A percentile compares a stretch with the other conserved stretches of the same genome.
Conservation (phyloP, 1,140 invertebrate genomes). For the Zaprionus capensis region DNA sequence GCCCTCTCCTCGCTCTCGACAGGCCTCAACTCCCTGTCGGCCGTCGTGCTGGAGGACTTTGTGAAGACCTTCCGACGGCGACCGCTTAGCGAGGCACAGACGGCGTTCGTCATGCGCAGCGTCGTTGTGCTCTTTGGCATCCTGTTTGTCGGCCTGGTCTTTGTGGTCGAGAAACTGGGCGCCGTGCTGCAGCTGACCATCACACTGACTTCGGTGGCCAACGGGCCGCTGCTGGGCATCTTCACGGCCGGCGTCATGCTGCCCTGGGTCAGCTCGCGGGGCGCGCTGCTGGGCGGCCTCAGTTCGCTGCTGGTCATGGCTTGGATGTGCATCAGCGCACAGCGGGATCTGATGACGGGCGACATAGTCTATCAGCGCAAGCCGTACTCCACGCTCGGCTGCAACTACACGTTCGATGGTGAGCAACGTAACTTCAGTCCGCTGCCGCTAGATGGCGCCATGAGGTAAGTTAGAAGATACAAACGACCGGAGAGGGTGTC, state of each 20-base stretch:
- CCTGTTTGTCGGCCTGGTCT: conserved; percentile 87
- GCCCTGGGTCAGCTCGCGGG: conserved; percentile 90
- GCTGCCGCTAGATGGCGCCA: conserved; percentile 40
- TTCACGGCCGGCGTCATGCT: conserved; percentile 92
- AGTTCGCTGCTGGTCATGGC: conserved; percentile 90
- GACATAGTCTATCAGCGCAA: conserved; percentile 87
- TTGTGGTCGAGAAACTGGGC: conserved; percentile 88
- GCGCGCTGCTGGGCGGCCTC: conserved; percentile 91
- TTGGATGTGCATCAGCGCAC: conserved; percentile 93
- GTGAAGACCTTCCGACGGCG: conserved; percentile 87
- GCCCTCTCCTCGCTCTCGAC: conserved; percentile 95
- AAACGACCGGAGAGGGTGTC: background rate
- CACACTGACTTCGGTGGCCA: conserved; percentile 88
- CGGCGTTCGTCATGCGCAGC: conserved; percentile 88
- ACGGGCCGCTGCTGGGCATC: conserved; percentile 91
- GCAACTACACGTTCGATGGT: conserved; percentile 86
- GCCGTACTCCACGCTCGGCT: conserved; percentile 89
- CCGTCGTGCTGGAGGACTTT: conserved; percentile 94
- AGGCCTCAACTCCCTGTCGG: conserved; percentile 95
- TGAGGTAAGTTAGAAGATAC: conserved; percentile 39
- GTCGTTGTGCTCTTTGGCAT: conserved; percentile 89
- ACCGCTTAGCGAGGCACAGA: conserved; percentile 87
- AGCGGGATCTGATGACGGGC: conserved; percentile 88
- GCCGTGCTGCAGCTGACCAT: conserved; percentile 87
- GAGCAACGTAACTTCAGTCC: conserved; percentile 56